Evolutionary conservation across 2,888 invertebrate genomes (phyloP), one percentile per base, ranked within the genome.

Genomic region (Elmis aenea): DNA sequence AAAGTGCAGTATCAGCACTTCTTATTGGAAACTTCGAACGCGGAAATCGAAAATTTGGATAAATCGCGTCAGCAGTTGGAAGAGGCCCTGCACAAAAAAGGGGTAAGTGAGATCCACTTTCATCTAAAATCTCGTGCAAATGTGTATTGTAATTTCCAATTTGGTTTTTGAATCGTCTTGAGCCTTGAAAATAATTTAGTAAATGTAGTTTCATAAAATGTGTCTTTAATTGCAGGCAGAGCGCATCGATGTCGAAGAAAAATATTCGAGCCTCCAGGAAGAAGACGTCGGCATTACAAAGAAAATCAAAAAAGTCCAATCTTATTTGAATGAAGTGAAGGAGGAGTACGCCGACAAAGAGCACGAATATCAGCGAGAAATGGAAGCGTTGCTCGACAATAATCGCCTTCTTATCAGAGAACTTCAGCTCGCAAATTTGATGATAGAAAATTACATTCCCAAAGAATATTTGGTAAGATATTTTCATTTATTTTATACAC

Each of bases 291-390:
- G 91, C 0, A 87, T 96, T 60, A 90, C 89, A 0, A 86, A 91
- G 56, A 96, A 96, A 64, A 76, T 97, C 33, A 88, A 90, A 58
- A 85, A 91, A 45, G 85, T 92, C 0, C 89, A 89, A 64, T 83
- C 85, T 30, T 80, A 92, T 70, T 72, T 94, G 24, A 84, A 90
- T 73, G 85, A 88, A 1, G 85, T 85, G 0, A 87, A 88, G 61
- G 86, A 85, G 0, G 90, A 91, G 62, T 68, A 89, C 40, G 83
- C 84, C 0, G 90, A 91, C 67, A 81, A 89, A 53, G 89, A 93
- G 61, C 79, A 91, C 45, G 97, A 99, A 57, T 94, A 96, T 62
- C 95, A 96, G 71, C 71, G 95, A 23, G 96, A 97, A 71, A 93
- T 94, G 82, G 97, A 97, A 67, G 91, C 91, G 1, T 79, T 97